phyloP scores from a whole-genome alignment of 1,140 invertebrate genomes.

The Drosophila chauvacae region DNA sequence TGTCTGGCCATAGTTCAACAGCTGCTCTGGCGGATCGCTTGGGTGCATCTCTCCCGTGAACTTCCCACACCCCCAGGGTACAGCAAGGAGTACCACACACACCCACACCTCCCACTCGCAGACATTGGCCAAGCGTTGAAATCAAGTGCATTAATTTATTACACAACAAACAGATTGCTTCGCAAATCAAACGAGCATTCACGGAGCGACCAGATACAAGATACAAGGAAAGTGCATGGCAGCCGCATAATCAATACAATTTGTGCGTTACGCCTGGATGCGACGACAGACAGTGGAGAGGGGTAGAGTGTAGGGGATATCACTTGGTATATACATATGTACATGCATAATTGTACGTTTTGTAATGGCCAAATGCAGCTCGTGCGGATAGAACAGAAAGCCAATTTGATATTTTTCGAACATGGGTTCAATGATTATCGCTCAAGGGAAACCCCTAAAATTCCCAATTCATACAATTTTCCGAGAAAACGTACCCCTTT shows the following conservation, averaged over 20 bases:
- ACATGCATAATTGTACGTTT: conserved; percentile 1
- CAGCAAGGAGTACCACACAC: not conserved
- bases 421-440: conserved; percentile 3
- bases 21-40: conserved; percentile 9
- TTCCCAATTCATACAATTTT: too few relatives aligned
- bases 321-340: not conserved
- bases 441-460: not conserved
- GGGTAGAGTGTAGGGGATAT: not conserved
- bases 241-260: conserved; percentile 67
- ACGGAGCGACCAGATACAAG: conserved; percentile 49
- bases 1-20: conserved; percentile 10
- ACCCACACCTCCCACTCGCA: conserved; percentile 12
- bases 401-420: conserved; percentile 1
- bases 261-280: conserved; percentile 64
- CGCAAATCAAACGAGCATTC: conserved; percentile 71
- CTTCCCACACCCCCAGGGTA: not conserved
- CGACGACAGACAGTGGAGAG: conserved; percentile 25
- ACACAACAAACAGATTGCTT: conserved; percentile 75
- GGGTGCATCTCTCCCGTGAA: conserved; percentile 1
- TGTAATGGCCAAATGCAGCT: conserved; percentile 42
- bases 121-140: conserved; percentile 62
- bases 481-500: not conserved
- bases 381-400: conserved; percentile 39
- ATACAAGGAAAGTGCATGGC: conserved; percentile 58
- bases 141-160: conserved; percentile 81